Evolutionary conservation across 2,888 invertebrate species (phyloP), one percentile per base, ranked within the genome.

Genomic region (Acanthosepion pharaonis): DNA sequence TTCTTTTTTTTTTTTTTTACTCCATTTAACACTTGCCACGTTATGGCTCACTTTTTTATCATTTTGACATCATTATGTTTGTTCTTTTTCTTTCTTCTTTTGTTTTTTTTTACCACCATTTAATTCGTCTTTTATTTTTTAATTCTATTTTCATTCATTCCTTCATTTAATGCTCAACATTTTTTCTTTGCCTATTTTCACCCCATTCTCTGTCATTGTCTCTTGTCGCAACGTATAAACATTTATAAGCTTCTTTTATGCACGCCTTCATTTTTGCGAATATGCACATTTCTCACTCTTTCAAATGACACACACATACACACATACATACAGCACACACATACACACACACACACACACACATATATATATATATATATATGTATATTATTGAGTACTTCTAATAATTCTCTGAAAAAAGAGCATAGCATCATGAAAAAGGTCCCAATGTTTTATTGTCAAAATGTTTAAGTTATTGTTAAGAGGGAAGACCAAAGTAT

Each of bases 131-230:
- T 78, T 78, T 78, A 78, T 78, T 78, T 78, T 78, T n/a, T 78
- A 78, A 78, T 78, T 78, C 78, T 78, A n/a, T 78, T 78, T 78
- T 78, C n/a, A 78, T n/a, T 78, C 78, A 78, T 78, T 78, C n/a
- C n/a, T n/a, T 78, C 11, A 78, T 78, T 78, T n/a, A n/a, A 78
- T 78, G 33, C 33, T 15, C 5, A 33, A 3, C n/a, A n/a, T n/a
- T 78, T n/a, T 78, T 33, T n/a, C 15, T 33, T 59, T 59, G 59
- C 5, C 20, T n/a, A 8, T 78, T 78, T 78, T 78, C 78, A n/a
- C 4, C n/a, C n/a, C 78, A 23, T 78, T 78, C n/a, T n/a, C 78
- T 78, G n/a, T n/a, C 78, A 78, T 15, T n/a, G 78, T 78, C n/a
- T n/a, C 78, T n/a, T 15, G 78, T 78, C 78, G 11, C 3, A n/a